Base-by-base conservation (phyloP, 2,797 vertebrate species). In the Aeoliscus strigatus region DNA sequence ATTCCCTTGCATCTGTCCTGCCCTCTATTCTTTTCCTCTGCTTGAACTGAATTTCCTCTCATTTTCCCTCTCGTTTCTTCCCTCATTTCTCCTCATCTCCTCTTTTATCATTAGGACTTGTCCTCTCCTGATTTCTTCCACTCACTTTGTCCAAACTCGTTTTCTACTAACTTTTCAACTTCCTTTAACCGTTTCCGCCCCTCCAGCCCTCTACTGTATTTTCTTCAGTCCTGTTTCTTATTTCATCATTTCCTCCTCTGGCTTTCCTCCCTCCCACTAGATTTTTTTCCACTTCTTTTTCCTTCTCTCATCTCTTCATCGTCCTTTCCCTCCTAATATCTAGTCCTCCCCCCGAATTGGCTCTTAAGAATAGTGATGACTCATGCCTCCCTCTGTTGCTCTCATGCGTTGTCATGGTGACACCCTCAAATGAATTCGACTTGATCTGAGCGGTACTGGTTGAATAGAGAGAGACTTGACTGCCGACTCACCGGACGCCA, bases 321-420 rank as follows among this genome's bases (percentile, higher is more conserved):
- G 10, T 26, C 23, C 21, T 6, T 10, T 14, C 6, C 11, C 18
- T 16, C 24, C 4, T 33, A 10, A 16, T 13, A 9, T 39, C 27
- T 14, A 10, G 11, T 45, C 43, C 26, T 29, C 45, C 26, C 28
- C 39, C 33, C 33, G 63, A 62, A 71, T n/a, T 40, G 8, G 60
- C 37, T 32, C 41, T 60, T 53, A 39, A 68, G 57, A 72, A 70
- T 56, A 75, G 50, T 73, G 77, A 81, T 89, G 83, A 88, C 62
- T 88, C 86, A 87, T 44, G 47, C 74, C 66, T 70, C 60, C 62
- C 70, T 46, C 23, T 70, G 41, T 69, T 63, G 72, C 71, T 54
- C 69, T 65, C 29, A 51, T 64, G 45, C 11, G 82, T 88, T 87
- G 72, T 80, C 68, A 86, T 86, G 76, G 75, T 8, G 21, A 83